Percentiles rank a stretch among this genome's conserved stretches.
Conservation (phyloP, 2,113 vertebrate species). For the Emydocephalus ijimae region DNA sequence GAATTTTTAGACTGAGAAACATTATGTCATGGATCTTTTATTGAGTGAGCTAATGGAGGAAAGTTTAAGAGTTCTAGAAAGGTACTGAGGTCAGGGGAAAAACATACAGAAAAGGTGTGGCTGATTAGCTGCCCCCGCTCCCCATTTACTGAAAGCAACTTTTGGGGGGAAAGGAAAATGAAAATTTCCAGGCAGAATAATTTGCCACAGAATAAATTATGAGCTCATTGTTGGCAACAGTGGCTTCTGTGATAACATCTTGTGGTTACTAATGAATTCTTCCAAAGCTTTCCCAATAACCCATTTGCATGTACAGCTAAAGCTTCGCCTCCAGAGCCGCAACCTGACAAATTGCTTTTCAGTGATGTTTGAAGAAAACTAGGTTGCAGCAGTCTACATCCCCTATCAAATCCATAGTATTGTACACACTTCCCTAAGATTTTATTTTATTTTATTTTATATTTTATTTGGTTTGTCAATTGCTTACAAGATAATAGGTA, state of each 20-base stretch:
- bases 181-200: background rate
- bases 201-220: background rate
- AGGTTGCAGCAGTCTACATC: background rate
- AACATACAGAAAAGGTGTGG: background rate
- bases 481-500: no score
- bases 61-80: background rate
- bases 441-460: no score
- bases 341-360: background rate
- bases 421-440: background rate
- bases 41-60: background rate
- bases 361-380: background rate
- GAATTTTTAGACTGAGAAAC: background rate
- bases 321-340: background rate
- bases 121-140: background rate
- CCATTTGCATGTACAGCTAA: background rate
- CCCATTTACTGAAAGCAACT: background rate
- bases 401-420: background rate
- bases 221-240: background rate
- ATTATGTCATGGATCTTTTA: background rate
- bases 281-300: background rate
- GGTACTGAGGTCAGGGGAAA: background rate
- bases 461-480: no score
- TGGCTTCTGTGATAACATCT: background rate
- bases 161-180: background rate
- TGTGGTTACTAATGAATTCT: background rate